Evolutionary conservation across 35 echinoderm and acorn worm species (phyloP).

Genomic region (Eucidaris tribuloides): DNA sequence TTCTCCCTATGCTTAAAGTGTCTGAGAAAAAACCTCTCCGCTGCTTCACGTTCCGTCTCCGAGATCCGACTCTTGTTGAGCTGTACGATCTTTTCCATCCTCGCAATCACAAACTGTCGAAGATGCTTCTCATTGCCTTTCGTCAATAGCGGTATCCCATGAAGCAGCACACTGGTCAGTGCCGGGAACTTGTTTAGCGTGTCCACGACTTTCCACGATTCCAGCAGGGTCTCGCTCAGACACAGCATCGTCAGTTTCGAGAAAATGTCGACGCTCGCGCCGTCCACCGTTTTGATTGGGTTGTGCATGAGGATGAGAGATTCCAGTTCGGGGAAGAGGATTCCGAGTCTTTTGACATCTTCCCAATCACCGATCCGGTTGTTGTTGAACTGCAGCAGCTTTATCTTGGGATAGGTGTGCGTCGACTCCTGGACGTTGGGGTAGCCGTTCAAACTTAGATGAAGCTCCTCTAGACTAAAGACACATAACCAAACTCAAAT

Average conservation of each 20-base stretch:
- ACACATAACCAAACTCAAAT: background rate
- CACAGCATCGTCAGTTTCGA: slow-evolving; percentile 30
- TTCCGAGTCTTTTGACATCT: slow-evolving; percentile 42
- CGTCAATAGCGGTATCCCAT: slow-evolving; percentile 17
- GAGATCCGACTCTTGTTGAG: slow-evolving; percentile 51
- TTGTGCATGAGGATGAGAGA: slow-evolving; percentile 32
- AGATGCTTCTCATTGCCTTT: slow-evolving; percentile 21
- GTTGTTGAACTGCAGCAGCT: slow-evolving; percentile 60
- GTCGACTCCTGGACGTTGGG: background rate
- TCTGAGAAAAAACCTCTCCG: slow-evolving; percentile 39
- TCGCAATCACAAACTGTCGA: slow-evolving; percentile 22
- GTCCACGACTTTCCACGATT: slow-evolving; percentile 48
- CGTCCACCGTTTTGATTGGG: background rate
- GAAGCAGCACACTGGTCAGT: slow-evolving; percentile 34
- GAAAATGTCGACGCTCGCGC: background rate
- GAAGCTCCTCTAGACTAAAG: slow-evolving; percentile 58
- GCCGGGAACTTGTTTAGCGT: slow-evolving; percentile 30
- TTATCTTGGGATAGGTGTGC: slow-evolving; percentile 14
- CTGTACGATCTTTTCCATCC: slow-evolving; percentile 13
- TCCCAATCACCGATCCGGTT: slow-evolving; percentile 51
- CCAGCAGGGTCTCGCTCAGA: slow-evolving; percentile 28
- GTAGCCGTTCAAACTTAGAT: slow-evolving; percentile 60
- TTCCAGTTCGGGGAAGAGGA: slow-evolving; percentile 45
- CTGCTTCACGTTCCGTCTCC: slow-evolving; percentile 39
- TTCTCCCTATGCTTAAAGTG: background rate